Base-by-base conservation (phyloP, 1,140 invertebrate species). In the Monochamus saltuarius region DNA sequence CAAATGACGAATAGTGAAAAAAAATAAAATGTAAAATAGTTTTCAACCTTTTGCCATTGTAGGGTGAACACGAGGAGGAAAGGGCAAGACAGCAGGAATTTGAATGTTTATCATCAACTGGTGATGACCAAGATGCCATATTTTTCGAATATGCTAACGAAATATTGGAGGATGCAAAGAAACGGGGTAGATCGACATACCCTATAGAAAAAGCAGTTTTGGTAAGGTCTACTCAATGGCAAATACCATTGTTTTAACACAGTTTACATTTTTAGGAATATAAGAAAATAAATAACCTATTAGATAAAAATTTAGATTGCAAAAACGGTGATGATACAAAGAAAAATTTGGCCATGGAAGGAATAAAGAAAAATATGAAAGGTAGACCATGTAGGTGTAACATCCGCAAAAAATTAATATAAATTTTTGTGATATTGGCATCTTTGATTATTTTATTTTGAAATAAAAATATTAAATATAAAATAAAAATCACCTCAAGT, bases 71-170 rank as follows among this genome's bases (percentile, higher is more conserved):
- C 8, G 11, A n/a, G 39, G 11, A 40, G 11, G 14, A 40, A 40
- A 40, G 39, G 39, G 8, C 2, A 49, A 49, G 46, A 42, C n/a
- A 42, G 2, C n/a, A 13, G 4, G n/a, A 42, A 4, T 42, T 42
- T 17, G 16, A 42, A 4, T 42, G 40, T 42, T 42, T 42, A 13
- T 7, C 40, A 13, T 42, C 7, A 3, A 42, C 16, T 3, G 7
- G 40, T 13, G 40, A 4, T 42, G 40, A 13, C 2, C 16, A 71
- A 17, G 69, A 76, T 53, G 54, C 67, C 9, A 67, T 59, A 59
- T 76, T 76, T 61, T 72, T 75, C 50, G 67, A 66, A 35, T 75
- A 75, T 61, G 75, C 75, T 1, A 54, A 71, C 37, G 67, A 73
- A 59, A 57, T 75, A 9, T 64, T 75, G 38, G 64, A 72, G 43